These are phyloP conservation scores for Arge pagana DNA, from an alignment of 2,888 invertebrate species.

Conservation along the genomic window DNA sequence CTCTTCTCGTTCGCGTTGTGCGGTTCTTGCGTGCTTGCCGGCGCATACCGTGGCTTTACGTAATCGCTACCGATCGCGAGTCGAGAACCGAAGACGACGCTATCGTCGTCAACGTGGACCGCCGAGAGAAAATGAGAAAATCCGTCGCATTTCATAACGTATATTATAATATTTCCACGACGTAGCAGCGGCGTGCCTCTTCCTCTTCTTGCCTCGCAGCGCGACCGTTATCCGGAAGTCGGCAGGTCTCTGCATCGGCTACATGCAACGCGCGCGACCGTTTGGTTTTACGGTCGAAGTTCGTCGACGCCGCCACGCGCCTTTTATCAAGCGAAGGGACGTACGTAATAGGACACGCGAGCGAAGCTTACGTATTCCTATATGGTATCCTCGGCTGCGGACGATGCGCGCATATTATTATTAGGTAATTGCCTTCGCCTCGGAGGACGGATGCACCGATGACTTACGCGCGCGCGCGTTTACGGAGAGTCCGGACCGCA, in stretches of 20 bases:
- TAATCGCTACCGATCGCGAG: too few relatives aligned
- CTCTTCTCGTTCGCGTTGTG: not conserved
- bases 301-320: not conserved
- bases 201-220: conserved; percentile 16
- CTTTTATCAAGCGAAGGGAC: not conserved
- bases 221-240: conserved; percentile 54
- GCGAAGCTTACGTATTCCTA: too few relatives aligned
- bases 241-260: not conserved
- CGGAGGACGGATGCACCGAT: too few relatives aligned
- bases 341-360: not conserved
- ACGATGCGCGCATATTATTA: too few relatives aligned
- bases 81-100: conserved; percentile 19
- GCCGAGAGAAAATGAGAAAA: conserved; percentile 4
- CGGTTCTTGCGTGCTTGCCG: conserved; percentile 1
- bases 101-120: conserved; percentile 14
- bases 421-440: too few relatives aligned
- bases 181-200: not conserved
- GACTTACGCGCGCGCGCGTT: too few relatives aligned
- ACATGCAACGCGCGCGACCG: conserved; percentile 6
- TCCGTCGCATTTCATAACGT: conserved; percentile 9
- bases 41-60: too few relatives aligned
- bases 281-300: not conserved
- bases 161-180: too few relatives aligned
- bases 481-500: too few relatives aligned
- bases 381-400: too few relatives aligned